Evolutionary conservation across 2,797 vertebrate genomes (phyloP).

Genomic region (Periparus ater): DNA sequence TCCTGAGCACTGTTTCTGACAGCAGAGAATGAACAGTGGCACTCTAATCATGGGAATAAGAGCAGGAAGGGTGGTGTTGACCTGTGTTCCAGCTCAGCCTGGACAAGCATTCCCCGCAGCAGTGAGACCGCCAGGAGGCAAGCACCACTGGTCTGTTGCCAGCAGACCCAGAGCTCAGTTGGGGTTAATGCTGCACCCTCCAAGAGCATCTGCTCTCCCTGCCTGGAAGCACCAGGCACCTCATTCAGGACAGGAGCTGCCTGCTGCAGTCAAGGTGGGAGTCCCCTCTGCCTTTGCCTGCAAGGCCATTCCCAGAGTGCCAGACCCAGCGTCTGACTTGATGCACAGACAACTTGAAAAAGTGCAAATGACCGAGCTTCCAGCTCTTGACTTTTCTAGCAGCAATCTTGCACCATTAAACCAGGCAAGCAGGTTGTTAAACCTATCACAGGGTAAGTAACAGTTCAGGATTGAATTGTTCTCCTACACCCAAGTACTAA

Average conservation of each 20-base stretch:
- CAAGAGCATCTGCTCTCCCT: not conserved
- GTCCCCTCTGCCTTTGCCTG: not conserved
- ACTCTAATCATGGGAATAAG: not conserved
- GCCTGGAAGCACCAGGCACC: not conserved
- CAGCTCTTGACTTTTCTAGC: not conserved
- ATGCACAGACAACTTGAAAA: not conserved
- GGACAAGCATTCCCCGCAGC: not conserved
- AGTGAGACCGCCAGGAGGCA: not conserved
- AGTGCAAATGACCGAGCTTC: not conserved
- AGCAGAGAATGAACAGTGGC: not conserved
- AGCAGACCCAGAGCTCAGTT: rapidly evolving
- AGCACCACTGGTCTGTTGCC: not conserved
- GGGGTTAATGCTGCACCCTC: not conserved
- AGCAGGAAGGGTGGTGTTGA: not conserved
- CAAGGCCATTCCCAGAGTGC: not conserved
- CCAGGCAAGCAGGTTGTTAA: conserved; percentile 13
- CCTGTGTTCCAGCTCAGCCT: not conserved
- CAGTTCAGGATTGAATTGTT: not conserved
- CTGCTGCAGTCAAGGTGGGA: not conserved
- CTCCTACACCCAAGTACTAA: not conserved
- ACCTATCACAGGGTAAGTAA: not conserved
- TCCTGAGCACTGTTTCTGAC: not conserved
- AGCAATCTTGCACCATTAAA: not conserved
- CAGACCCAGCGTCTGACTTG: not conserved
- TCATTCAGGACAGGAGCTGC: not conserved